Evolutionary conservation across 2,888 invertebrate genomes (phyloP).

Genomic region (Arge pagana): DNA sequence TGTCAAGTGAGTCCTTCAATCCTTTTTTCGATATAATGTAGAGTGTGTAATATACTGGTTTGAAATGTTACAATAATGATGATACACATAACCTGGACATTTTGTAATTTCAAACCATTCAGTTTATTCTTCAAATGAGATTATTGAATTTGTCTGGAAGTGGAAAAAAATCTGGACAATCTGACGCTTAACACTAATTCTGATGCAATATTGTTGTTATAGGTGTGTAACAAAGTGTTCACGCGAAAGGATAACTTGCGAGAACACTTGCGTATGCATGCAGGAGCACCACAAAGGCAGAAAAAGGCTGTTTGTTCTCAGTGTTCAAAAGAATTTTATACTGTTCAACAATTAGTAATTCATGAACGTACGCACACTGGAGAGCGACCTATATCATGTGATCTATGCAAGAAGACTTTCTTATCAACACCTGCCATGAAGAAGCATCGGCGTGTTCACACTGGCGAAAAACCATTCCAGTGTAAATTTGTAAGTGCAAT

Average conservation of each 20-base stretch:
- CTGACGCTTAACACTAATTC: background rate
- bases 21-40: background rate
- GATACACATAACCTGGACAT: background rate
- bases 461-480: constrained; percentile 64
- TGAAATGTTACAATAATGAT: too few species aligned
- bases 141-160: background rate
- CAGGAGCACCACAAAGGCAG: constrained; percentile 64
- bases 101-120: background rate
- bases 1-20: constrained; percentile 60
- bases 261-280: constrained; percentile 72
- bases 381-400: constrained; percentile 70
- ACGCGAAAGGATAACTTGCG: constrained; percentile 75
- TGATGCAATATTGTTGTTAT: constrained; percentile 26
- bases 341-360: constrained; percentile 59
- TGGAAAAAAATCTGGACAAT: background rate
- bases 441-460: constrained; percentile 68
- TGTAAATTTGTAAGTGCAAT: constrained; percentile 54
- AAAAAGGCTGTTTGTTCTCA: constrained; percentile 67
- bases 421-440: constrained; percentile 76
- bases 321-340: constrained; percentile 69
- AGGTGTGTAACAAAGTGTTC: constrained; percentile 63
- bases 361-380: constrained; percentile 73
- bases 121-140: background rate
- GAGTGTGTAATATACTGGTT: background rate
- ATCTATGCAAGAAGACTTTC: constrained; percentile 74